Percentiles rank a stretch among this genome's conserved stretches.
Evolutionary conservation across 2,888 invertebrate species (phyloP).

Genomic region (Drosophila anomalipes): DNA sequence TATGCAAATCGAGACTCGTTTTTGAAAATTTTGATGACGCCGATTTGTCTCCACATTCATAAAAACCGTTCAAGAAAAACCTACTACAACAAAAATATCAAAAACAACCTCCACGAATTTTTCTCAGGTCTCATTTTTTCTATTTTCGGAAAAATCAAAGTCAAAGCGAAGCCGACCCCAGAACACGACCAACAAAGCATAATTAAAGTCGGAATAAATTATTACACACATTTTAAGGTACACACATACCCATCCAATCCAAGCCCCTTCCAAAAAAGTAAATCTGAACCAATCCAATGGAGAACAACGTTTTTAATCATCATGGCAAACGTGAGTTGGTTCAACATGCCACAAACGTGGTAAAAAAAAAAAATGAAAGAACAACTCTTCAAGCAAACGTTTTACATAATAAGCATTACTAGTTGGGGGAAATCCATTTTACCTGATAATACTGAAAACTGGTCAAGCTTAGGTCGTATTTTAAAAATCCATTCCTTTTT

Average conservation of each 20-base stretch:
- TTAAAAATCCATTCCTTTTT: background rate
- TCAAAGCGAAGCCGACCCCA: constrained; percentile 45
- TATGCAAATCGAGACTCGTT: constrained; percentile 76
- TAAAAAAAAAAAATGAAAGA: constrained; percentile 33
- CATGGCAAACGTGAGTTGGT: constrained; percentile 46
- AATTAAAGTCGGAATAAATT: constrained; percentile 80
- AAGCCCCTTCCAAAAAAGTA: constrained; percentile 2
- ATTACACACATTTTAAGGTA: constrained; percentile 68
- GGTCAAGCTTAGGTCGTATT: background rate
- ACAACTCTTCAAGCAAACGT: constrained; percentile 2
- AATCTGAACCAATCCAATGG: constrained; percentile 29
- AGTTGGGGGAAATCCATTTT: background rate
- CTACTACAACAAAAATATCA: background rate
- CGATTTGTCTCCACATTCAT: constrained; percentile 83
- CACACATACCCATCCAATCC: constrained; percentile 20
- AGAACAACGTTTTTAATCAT: constrained; percentile 41
- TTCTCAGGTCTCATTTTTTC: constrained; percentile 13
- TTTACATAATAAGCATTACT: constrained; percentile 2
- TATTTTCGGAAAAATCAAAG: constrained; percentile 38
- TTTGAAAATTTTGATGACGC: constrained; percentile 81
- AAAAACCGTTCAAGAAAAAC: constrained; percentile 60
- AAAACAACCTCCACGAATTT: constrained; percentile 1
- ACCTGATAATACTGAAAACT: background rate
- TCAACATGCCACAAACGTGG: constrained; percentile 39
- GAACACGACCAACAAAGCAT: constrained; percentile 56